Evolutionary conservation across 2,797 vertebrate species (phyloP).

Genomic region (Zalophus californianus): DNA sequence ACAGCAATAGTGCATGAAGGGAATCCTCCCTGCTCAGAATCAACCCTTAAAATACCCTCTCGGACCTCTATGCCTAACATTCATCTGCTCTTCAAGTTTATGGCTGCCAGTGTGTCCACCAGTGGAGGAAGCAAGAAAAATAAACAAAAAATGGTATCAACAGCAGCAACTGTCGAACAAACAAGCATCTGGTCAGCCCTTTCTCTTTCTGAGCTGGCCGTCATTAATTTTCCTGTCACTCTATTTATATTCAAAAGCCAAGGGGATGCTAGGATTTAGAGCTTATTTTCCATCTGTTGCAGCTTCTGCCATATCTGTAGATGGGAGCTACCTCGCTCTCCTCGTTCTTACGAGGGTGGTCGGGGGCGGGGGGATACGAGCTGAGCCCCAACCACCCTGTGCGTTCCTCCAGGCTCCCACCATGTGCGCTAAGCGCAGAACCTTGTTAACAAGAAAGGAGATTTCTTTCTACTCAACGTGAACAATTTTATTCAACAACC

Average conservation of each 20-base stretch:
- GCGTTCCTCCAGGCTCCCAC: neutral
- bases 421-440: rapidly evolving
- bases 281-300: neutral
- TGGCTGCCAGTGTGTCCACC: rapidly evolving
- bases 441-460: neutral
- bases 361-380: rapidly evolving
- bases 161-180: rapidly evolving
- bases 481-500: conserved; percentile 70
- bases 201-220: neutral
- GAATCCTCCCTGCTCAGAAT: neutral
- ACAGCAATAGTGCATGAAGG: rapidly evolving
- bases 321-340: rapidly evolving
- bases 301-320: neutral
- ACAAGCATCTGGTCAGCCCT: neutral
- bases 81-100: too few relatives aligned
- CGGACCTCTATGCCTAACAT: rapidly evolving
- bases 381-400: neutral
- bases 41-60: neutral
- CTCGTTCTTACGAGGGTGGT: rapidly evolving
- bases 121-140: neutral
- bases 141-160: neutral
- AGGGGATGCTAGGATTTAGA: neutral
- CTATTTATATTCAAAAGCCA: neutral
- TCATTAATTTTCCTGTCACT: conserved; percentile 8
- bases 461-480: neutral